Base-by-base conservation (phyloP, 2,113 vertebrate species). In the Hassar affinis region DNA sequence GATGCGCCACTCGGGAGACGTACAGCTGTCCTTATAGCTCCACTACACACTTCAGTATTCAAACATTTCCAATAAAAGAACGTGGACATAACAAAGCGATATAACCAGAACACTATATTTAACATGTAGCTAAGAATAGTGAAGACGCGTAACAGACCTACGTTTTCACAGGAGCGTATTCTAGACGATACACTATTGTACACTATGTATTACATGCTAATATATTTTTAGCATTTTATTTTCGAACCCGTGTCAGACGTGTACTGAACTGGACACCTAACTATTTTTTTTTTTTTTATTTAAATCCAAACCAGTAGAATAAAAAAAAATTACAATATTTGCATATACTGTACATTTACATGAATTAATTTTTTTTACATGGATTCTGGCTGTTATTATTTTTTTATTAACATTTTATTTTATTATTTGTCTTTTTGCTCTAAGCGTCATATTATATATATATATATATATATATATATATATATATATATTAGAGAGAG, bases 151-250 rank as follows among this genome's bases (percentile, higher is more conserved):
- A 27, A 25, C 42, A 49, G 71, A 33, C 15, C n/a, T 22, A 11
- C 51, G 74, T 76, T 54, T 76, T 76, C 30, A 76, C 74, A 76
- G 74, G 49, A 54, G 74, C 12, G 51, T 33, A 76, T 76, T 22
- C 11, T 76, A 54, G 49, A 33, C 52, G 20, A 27, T 78, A 18
- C 9, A 52, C 22, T 71, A 22, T 22, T 42, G 38, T 42, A 42
- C 38, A 42, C 38, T 42, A 20, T 54, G 51, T 62, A 64, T 38
- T 72, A 74, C 64, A 75, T 87, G 86, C 86, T 79, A 87, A 75
- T 57, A 25, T 52, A 38, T 11, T 59, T 62, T 80, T 57, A n/a
- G 30, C 20, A 12, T 49, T 0, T 27, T 22, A 42, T 49, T 82
- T 17, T 54, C 25, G 30, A 81, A 27, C 51, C 15, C 22, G 10